Base-by-base conservation (phyloP, 1,140 invertebrate species). In the Drosophila nasuta region DNA sequence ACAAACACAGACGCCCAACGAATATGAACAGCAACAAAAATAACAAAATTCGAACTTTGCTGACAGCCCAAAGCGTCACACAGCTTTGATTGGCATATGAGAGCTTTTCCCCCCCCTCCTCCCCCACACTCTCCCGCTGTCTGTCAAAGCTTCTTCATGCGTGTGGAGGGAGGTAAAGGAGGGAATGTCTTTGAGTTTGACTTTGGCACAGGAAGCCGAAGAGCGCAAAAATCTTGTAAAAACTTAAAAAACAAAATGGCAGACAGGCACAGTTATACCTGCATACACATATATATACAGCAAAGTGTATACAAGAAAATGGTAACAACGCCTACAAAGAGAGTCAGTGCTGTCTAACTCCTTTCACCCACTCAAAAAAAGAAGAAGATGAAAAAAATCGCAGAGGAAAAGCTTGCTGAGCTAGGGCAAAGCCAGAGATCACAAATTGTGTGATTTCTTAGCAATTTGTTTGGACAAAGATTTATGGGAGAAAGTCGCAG, bases 31-130 rank as follows among this genome's bases (percentile, higher is more conserved):
- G 46, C 52, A 73, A 65, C 63, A 54, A 49, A 15, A 81, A 76
- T 64, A 64, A 70, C 49, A 51, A 63, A 25, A 75, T 59, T 70
- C 46, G 25, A 67, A 79, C 30, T 66, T 62, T 49, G 46, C 17
- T 73, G 74, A 67, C 68, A 63, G 51, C 20, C 20, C 30, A 68
- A 41, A 17, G 45, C 56, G 17, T 56, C 54, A 25, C 54, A 25
- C 38, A 17, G 13, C 57, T 75, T 56, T 68, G 81, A 77, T 72
- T 82, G 72, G 60, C 81, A 83, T 56, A 52, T 80, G 67, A 82
- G 76, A 57, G 41, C 49, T 52, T 57, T 30, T 41, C 15, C 13
- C 30, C 13, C 30, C 33, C 7, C 13, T 13, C 1, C 28, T 15
- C 43, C 60, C 20, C 4, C 5, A 28, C 33, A 33, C 28, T 20